A percentile compares a stretch with the other conserved stretches of the same genome.
Conservation (phyloP, 2,113 vertebrate species). For the Aythya baeri region DNA sequence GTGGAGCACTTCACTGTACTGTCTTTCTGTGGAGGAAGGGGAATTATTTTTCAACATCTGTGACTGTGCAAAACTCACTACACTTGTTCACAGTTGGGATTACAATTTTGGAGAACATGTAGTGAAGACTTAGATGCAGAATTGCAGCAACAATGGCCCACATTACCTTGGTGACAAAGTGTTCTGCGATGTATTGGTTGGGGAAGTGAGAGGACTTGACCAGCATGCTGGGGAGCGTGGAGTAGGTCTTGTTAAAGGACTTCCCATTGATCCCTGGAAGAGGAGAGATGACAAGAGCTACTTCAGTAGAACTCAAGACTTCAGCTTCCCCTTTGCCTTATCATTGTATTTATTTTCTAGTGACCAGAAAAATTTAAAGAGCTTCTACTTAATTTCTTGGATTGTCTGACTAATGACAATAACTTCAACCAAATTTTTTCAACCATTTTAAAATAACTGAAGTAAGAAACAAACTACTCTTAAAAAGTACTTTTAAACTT, state of each 20-base stretch:
- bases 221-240: constrained; percentile 92
- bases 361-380: background rate
- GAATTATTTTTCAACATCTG: background rate
- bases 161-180: constrained; percentile 92
- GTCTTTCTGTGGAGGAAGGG: background rate
- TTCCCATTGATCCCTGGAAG: constrained; percentile 87
- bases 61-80: background rate
- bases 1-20: background rate
- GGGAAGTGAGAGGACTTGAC: constrained; percentile 95
- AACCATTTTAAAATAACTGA: background rate
- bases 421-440: background rate
- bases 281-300: background rate
- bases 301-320: background rate
- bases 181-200: constrained; percentile 93
- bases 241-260: constrained; percentile 90
- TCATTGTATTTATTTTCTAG: background rate
- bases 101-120: background rate
- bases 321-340: background rate
- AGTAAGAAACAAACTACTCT: background rate
- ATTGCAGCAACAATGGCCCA: background rate
- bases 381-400: background rate
- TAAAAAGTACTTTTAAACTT: background rate
- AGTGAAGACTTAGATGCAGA: background rate
- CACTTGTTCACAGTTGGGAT: background rate
- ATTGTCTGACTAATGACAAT: background rate